These are phyloP conservation scores for Cossypha polioptera DNA, from an alignment of 2,797 vertebrate species.

Conservation along the genomic window DNA sequence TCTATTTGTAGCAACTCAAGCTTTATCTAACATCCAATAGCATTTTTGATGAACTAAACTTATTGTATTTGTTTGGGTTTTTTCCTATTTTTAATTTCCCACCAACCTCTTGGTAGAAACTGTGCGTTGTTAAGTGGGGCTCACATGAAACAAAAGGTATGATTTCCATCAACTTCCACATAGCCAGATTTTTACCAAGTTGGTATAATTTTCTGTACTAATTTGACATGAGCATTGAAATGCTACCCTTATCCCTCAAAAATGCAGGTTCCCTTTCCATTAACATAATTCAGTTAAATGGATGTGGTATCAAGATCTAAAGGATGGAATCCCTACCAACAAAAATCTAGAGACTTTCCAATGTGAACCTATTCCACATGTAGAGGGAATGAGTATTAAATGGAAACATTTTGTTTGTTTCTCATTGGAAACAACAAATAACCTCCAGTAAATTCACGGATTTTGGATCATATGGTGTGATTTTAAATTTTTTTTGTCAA, in stretches of 20 bases:
- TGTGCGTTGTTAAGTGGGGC: not conserved
- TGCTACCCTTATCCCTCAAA: not conserved
- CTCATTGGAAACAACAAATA: not conserved
- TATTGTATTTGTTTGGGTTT: fast-evolving
- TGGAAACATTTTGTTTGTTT: not conserved
- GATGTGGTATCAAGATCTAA: not conserved
- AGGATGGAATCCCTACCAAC: not conserved
- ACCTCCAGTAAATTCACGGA: not conserved
- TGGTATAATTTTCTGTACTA: not conserved
- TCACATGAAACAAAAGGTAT: not conserved
- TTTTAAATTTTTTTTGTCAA: not conserved
- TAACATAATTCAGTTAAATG: not conserved
- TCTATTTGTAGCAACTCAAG: not conserved
- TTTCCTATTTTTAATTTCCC: not conserved
- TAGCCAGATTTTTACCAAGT: not conserved
- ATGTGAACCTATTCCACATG: not conserved
- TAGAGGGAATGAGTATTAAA: not conserved
- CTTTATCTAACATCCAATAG: not conserved
- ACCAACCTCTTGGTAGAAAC: not conserved
- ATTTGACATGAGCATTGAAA: not conserved
- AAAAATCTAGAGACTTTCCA: not conserved
- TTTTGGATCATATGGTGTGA: not conserved
- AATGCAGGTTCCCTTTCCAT: not conserved
- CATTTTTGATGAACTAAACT: not conserved
- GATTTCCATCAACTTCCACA: not conserved